phyloP scores from a whole-genome alignment of 2,113 vertebrate genomes.

The Colinus virginianus region DNA sequence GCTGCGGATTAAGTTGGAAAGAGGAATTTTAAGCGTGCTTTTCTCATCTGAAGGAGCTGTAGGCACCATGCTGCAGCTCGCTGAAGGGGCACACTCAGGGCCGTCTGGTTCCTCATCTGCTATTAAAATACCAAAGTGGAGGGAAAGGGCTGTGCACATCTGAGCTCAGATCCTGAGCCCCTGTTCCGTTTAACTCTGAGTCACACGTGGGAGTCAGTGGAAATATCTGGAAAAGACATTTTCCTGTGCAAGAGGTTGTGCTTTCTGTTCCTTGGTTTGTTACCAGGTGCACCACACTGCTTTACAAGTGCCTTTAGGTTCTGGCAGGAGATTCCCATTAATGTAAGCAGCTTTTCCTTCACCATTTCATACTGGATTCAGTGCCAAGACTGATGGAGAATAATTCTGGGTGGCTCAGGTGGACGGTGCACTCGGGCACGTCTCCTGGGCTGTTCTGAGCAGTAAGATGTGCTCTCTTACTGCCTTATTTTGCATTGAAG shows the following conservation, averaged over 20 bases:
- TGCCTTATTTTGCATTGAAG: neutral
- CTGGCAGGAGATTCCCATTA: neutral
- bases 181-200: neutral
- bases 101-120: neutral
- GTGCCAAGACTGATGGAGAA: neutral
- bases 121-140: neutral
- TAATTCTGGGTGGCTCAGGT: slow-evolving; percentile 9
- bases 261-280: slow-evolving; percentile 12
- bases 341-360: neutral
- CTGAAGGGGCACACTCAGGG: slow-evolving; percentile 37
- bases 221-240: slow-evolving; percentile 10
- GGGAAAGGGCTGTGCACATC: neutral
- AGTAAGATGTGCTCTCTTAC: neutral
- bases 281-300: neutral
- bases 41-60: slow-evolving; percentile 25
- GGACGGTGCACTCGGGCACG: neutral
- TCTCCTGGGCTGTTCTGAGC: neutral
- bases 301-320: neutral
- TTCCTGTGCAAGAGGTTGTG: neutral
- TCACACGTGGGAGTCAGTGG: neutral
- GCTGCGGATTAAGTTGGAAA: slow-evolving; percentile 45
- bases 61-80: slow-evolving; percentile 18
- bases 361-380: neutral
- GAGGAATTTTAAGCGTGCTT: slow-evolving; percentile 46
- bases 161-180: neutral